phyloP scores from a whole-genome alignment of 2,888 invertebrate genomes.

The Drosophila ustulata region DNA sequence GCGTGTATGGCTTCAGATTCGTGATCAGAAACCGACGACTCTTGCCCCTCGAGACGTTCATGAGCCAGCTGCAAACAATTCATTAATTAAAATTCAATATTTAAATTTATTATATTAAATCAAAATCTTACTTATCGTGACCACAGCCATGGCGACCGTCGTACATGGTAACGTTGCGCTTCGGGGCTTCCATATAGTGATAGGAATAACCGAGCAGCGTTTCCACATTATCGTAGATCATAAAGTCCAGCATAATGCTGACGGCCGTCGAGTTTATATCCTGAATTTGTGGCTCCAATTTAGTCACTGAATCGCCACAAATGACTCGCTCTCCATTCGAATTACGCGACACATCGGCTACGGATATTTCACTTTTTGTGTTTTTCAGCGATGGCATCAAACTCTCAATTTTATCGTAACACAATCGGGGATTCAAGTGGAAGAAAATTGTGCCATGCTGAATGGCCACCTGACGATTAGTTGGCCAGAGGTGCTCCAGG shows the following conservation, averaged over 20 bases:
- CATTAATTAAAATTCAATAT: too few species aligned
- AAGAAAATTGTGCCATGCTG: constrained; percentile 87
- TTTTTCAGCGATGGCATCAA: constrained; percentile 84
- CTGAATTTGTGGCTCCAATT: constrained; percentile 83
- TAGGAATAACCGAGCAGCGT: constrained; percentile 95
- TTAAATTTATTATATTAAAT: neutral
- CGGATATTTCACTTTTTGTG: constrained; percentile 45
- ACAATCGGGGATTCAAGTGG: constrained; percentile 90
- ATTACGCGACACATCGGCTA: constrained; percentile 85
- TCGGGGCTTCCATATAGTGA: constrained; percentile 92
- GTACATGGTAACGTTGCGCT: constrained; percentile 92
- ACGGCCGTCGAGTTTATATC: constrained; percentile 85
- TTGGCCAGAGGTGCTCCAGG: constrained; percentile 87
- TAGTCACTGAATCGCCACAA: constrained; percentile 85
- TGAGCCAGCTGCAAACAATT: constrained; percentile 88
- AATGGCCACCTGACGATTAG: constrained; percentile 85
- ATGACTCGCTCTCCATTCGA: constrained; percentile 96
- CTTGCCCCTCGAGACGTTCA: constrained; percentile 84
- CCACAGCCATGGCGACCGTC: constrained; percentile 97
- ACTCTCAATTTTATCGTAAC: constrained; percentile 87
- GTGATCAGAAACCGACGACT: constrained; percentile 87
- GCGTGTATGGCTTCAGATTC: constrained; percentile 93
- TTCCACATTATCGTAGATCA: constrained; percentile 89
- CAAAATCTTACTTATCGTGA: constrained; percentile 87
- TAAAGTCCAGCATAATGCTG: constrained; percentile 88